Evolutionary conservation across 2,888 invertebrate species (phyloP).

Genomic region (Epinotia brunnichana): DNA sequence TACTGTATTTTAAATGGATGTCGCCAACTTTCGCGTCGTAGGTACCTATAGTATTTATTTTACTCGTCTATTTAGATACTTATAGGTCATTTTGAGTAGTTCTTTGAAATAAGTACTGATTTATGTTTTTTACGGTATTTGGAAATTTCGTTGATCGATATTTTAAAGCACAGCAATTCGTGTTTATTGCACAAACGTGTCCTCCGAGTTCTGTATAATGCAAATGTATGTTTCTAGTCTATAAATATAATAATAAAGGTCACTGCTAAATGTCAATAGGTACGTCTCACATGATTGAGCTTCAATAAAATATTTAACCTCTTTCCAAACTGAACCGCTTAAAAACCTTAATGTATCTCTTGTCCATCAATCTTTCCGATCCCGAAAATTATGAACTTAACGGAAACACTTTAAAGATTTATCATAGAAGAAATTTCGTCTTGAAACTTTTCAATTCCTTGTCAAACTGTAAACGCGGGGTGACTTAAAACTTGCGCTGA

Average conservation of each 20-base stretch:
- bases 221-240: not conserved
- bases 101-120: too few relatives aligned
- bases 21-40: too few relatives aligned
- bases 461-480: constrained; percentile 50
- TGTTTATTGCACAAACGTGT: too few relatives aligned
- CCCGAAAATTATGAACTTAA: constrained; percentile 42
- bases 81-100: too few relatives aligned
- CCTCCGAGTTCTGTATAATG: too few relatives aligned
- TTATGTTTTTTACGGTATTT: too few relatives aligned
- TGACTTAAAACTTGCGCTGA: constrained; percentile 60
- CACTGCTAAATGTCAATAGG: not conserved
- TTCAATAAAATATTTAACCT: not conserved
- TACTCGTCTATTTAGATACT: too few relatives aligned
- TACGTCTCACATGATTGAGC: not conserved
- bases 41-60: too few relatives aligned
- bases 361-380: constrained; percentile 5
- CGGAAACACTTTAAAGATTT: constrained; percentile 29
- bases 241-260: too few relatives aligned
- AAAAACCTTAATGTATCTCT: not conserved
- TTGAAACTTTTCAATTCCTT: constrained; percentile 38
- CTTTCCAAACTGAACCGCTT: constrained; percentile 1
- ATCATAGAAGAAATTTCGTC: constrained; percentile 34
- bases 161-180: too few relatives aligned
- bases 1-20: too few relatives aligned
- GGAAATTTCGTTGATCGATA: too few relatives aligned